Conservation (phyloP, 2,113 vertebrate genomes). For the Chaetorhynchus papuensis region DNA sequence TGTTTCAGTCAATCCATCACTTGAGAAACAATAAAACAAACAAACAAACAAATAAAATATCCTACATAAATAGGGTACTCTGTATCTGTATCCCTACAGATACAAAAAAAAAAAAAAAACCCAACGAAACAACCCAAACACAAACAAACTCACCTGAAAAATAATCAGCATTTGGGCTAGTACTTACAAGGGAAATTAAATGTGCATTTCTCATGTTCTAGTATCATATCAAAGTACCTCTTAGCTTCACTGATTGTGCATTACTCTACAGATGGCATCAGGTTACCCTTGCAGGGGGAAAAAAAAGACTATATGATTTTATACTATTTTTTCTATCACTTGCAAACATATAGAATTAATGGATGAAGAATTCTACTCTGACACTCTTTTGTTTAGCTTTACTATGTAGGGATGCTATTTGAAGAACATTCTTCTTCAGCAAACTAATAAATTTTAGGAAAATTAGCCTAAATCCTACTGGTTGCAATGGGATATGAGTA, state of each 20-base stretch:
- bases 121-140: background rate
- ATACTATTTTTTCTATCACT: background rate
- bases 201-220: background rate
- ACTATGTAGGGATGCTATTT: background rate
- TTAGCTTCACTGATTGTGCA: background rate
- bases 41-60: background rate
- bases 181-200: background rate
- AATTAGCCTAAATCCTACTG: background rate
- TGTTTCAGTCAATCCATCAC: background rate
- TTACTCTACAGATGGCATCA: background rate
- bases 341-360: background rate
- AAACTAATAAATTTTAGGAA: background rate
- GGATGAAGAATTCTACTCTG: background rate
- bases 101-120: background rate
- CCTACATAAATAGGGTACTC: no score
- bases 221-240: background rate
- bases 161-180: background rate
- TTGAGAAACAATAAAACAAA: background rate
- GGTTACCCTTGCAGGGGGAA: background rate
- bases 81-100: no score
- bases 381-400: background rate
- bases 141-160: background rate
- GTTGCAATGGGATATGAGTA: background rate
- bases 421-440: background rate
- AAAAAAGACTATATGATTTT: background rate